Evolutionary conservation across 2,113 vertebrate species (phyloP), one percentile per base, ranked within the genome.

Genomic region (Amblyopsis rosae): DNA sequence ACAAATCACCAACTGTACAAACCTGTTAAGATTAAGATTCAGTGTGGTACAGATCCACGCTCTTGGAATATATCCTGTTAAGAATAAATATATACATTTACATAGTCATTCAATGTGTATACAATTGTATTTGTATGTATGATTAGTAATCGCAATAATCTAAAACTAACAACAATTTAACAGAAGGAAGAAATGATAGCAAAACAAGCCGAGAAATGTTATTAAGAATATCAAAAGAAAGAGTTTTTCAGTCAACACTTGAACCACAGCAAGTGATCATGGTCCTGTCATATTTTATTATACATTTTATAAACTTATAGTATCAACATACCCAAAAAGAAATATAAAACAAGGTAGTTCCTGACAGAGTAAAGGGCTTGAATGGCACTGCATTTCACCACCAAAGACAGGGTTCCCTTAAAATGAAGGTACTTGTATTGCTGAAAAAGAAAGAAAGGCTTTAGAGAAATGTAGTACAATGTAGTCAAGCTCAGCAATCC

Each of bases 381-480:
- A 87, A 94, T 77, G 62, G 93, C 93, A 15, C 97, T 95, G 85
- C 94, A 94, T 59, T 94, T 96, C 77, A 96, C 58, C 26, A 98
- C 91, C 67, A 93, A 84, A 32, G 91, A 88, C 64, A 98, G 82
- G 48, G 91, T 92, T 76, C 94, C 93, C 73, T 96, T 94, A 87
- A 99, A 98, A 60, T 91, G 93, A 58, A 97, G 90, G 73, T 96
- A 98, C 82, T 98, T 99, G 88, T 95, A 96, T 92, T 98, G 96
- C 97, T 98, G 73, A 86, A 88, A 63, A 62, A 72, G 51, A 16
- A 75, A 85, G 69, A 9, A 9, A 79, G 12, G 78, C n/a, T 67
- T 57, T 41, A 32, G 10, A 2, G 17, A 17, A 74, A n/a, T 1
- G 15, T 33, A 58, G 32, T 5, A 16, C 35, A 62, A 9, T 62